Evolutionary conservation across 2,797 vertebrate genomes (phyloP).

Genomic region (Acanthurus tractus): DNA sequence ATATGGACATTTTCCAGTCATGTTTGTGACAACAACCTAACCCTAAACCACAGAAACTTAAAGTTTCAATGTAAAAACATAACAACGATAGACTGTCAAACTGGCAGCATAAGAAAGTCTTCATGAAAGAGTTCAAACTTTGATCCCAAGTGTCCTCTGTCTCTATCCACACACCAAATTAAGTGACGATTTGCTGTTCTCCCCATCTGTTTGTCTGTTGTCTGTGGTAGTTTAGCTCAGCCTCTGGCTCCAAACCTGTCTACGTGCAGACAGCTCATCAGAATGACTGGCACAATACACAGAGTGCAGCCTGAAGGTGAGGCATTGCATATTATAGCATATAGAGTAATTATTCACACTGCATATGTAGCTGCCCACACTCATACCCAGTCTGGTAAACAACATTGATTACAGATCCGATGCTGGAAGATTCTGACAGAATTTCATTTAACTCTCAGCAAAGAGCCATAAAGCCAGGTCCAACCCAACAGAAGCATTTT

Average conservation of each 20-base stretch:
- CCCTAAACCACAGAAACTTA: too few relatives aligned
- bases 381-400: slow-evolving; percentile 28
- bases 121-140: slow-evolving; percentile 6
- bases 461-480: slow-evolving; percentile 13
- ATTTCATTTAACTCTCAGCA: slow-evolving; percentile 6
- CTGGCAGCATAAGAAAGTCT: neutral
- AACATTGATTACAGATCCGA: slow-evolving; percentile 36
- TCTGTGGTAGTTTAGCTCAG: slow-evolving; percentile 11
- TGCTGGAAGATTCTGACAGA: slow-evolving; percentile 24
- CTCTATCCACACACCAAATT: neutral
- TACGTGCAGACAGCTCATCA: slow-evolving; percentile 30
- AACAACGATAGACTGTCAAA: neutral
- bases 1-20: too few relatives aligned
- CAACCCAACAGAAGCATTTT: slow-evolving; percentile 1
- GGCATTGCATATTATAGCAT: slow-evolving; percentile 22
- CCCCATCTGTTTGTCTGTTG: slow-evolving; percentile 33
- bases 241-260: slow-evolving; percentile 3
- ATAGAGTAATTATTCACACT: slow-evolving; percentile 32
- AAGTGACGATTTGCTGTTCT: neutral
- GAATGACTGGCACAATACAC: slow-evolving; percentile 25
- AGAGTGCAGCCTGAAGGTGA: slow-evolving; percentile 44
- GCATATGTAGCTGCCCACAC: slow-evolving; percentile 29
- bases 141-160: neutral
- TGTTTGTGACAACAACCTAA: too few relatives aligned
- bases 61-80: neutral